Evolutionary conservation across 2,113 vertebrate genomes (phyloP), one percentile per base, ranked within the genome.

Genomic region (Apistogramma diplotaenia): DNA sequence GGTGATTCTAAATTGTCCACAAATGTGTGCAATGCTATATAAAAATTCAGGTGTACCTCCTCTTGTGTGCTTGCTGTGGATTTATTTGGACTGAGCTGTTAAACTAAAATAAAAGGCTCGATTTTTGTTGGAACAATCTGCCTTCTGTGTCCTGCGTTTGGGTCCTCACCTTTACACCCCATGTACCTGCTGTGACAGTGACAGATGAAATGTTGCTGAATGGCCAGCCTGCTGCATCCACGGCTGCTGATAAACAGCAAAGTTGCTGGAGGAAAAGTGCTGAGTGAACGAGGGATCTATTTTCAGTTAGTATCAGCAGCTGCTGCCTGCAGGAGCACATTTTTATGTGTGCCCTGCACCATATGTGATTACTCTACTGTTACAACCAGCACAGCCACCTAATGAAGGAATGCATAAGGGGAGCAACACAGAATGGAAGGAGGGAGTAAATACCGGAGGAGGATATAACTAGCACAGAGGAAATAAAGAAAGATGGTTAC

Each of bases 251-350:
- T 96, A 96, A 97, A 97, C 96, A 97, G 95, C 94, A 95, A 62
- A 94, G 74, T 87, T 90, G 85, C 89, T 87, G 87, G 93, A 94
- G 96, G 95, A 96, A 97, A 98, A 97, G 94, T 96, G 97, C 97
- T 97, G 97, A 97, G 96, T 94, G 80, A 92, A 96, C 88, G 87
- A 95, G 95, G 96, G 96, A 96, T 97, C 96, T 96, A 97, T 97
- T 98, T 99, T 97, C 96, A 97, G 97, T 97, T 96, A 95, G 96
- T 95, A 97, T 98, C 97, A 99, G 96, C 97, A 99, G 97, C 96
- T 96, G 96, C 96, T 95, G 96, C 95, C 96, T 95, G 95, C 94
- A 95, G 96, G 96, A 96, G 96, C 93, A 89, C 95, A 96, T 96
- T 96, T 96, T 96, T 94, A 96, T 95, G 93, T 95, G 94, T 43